Percentiles rank a stretch among this genome's conserved stretches.
These are phyloP conservation scores for Rhadinocentrus ornatus DNA, from an alignment of 2,797 vertebrate species.

Conservation along the genomic window DNA sequence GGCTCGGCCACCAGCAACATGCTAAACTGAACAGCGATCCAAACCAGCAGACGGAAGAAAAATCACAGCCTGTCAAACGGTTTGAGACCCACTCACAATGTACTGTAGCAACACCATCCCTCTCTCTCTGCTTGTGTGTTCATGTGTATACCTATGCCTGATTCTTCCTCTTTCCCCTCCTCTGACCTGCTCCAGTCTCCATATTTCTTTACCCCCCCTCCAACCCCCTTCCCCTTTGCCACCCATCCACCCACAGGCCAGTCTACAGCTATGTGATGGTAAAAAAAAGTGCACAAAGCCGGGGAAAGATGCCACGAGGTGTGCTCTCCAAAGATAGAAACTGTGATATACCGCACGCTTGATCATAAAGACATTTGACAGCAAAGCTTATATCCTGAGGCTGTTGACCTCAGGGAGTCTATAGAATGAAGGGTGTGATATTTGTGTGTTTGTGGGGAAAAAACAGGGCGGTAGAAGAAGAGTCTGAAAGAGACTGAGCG, in stretches of 20 bases:
- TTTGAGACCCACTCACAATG: slow-evolving; percentile 51
- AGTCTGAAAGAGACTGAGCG: neutral
- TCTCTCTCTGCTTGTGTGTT: slow-evolving; percentile 15
- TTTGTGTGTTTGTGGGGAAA: slow-evolving; percentile 18
- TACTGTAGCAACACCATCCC: slow-evolving; percentile 26
- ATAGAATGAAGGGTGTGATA: slow-evolving; percentile 29
- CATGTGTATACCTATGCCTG: slow-evolving; percentile 17
- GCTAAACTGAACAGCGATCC: slow-evolving; percentile 23
- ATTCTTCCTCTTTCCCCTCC: slow-evolving; percentile 36
- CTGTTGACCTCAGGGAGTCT: slow-evolving; percentile 30
- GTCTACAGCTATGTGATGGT: slow-evolving; percentile 44
- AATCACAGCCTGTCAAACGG: slow-evolving; percentile 62
- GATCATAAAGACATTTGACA: slow-evolving; percentile 49
- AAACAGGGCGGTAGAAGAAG: neutral
- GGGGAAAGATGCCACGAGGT: slow-evolving; percentile 22
- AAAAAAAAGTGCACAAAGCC: slow-evolving; percentile 17
- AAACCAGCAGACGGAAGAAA: slow-evolving; percentile 28
- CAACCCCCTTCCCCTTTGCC: too few species aligned
- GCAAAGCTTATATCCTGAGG: slow-evolving; percentile 32
- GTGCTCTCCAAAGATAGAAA: slow-evolving; percentile 26
- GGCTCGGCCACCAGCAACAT: neutral
- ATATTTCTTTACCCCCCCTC: slow-evolving; percentile 32
- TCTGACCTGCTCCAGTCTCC: slow-evolving; percentile 55
- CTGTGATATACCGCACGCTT: slow-evolving; percentile 12
- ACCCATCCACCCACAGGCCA: slow-evolving; percentile 53